phyloP scores from a whole-genome alignment of 2,113 vertebrate species.

The Gallinago jamesoni region DNA sequence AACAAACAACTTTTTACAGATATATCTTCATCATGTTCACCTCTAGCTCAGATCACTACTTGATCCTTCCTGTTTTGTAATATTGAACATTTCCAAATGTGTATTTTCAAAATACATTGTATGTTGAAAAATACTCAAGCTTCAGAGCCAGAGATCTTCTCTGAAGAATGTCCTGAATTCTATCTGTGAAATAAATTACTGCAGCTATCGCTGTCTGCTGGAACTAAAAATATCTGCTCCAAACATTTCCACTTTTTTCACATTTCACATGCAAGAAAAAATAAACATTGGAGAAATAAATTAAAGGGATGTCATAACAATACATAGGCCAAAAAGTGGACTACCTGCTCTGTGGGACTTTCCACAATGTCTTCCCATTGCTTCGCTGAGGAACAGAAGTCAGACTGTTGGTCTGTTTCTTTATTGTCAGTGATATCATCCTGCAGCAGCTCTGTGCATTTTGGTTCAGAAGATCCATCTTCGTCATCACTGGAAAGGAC shows the following conservation, averaged over 20 bases:
- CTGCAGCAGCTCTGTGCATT: slow-evolving; percentile 26
- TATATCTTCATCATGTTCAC: not conserved
- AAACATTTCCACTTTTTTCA: not conserved
- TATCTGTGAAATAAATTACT: not conserved
- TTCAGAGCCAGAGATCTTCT: not conserved
- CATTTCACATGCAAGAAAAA: not conserved
- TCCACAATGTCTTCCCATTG: not conserved
- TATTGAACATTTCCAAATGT: not conserved
- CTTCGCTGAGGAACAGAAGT: slow-evolving; percentile 4
- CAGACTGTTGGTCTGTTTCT: slow-evolving; percentile 7
- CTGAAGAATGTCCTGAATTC: not conserved
- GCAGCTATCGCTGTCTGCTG: not conserved
- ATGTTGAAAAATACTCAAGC: not conserved
- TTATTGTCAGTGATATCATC: not conserved
- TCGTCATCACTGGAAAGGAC: slow-evolving; percentile 84
- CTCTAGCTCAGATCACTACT: not conserved
- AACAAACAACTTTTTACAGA: not conserved
- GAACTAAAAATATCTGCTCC: not conserved
- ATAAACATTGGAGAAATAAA: not conserved
- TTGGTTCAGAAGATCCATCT: slow-evolving; percentile 56
- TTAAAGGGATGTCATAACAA: not conserved
- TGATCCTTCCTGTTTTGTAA: not conserved
- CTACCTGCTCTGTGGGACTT: slow-evolving; percentile 55
- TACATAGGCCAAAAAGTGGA: not conserved
- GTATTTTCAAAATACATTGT: not conserved